Evolutionary conservation across 2,113 vertebrate species (phyloP), one percentile per base, ranked within the genome.

Genomic region (Pygoscelis adeliae): DNA sequence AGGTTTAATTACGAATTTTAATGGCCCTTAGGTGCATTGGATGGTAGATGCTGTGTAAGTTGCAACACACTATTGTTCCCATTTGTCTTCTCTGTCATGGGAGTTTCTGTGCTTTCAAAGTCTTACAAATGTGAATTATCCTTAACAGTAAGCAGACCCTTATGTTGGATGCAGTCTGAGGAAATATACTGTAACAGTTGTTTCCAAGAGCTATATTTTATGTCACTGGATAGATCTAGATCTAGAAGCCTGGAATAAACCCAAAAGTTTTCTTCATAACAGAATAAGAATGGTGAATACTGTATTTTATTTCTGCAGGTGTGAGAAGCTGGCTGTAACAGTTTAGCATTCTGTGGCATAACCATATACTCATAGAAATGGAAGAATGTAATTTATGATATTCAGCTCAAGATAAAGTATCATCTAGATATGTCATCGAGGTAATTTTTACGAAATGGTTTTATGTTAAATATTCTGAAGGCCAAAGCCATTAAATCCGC

Each of bases 241-340:
- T 91, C 26, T 79, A 78, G 58, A 97, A 94, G 53, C 17, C 44
- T 96, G 87, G 88, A 92, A 79, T 90, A 93, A 74, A 78, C 66
- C 23, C 50, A 87, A n/a, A 59, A 46, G 11, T 93, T 96, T 94
- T 93, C 82, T 93, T 96, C 61, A 29, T 62, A 96, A 89, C 46
- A 96, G 55, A 94, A 71, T 87, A 97, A 96, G 81, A 95, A 81
- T 70, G 20, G 74, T 81, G 32, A 81, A 93, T 55, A 82, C 74
- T 74, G 29, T 93, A 49, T 95, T 97, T 97, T 96, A 94, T 94
- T 98, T 98, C 90, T 89, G 56, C 74, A 97, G 63, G 38, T 97
- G n/a, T 91, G 63, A 82, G 63, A 89, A 58, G 52, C 11, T 69
- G 29, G 30, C 49, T 91, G 36, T 88, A 96, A 97, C 95, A 92